Evolutionary conservation across 2,113 vertebrate genomes (phyloP).

Genomic region (Bettongia penicillata): DNA sequence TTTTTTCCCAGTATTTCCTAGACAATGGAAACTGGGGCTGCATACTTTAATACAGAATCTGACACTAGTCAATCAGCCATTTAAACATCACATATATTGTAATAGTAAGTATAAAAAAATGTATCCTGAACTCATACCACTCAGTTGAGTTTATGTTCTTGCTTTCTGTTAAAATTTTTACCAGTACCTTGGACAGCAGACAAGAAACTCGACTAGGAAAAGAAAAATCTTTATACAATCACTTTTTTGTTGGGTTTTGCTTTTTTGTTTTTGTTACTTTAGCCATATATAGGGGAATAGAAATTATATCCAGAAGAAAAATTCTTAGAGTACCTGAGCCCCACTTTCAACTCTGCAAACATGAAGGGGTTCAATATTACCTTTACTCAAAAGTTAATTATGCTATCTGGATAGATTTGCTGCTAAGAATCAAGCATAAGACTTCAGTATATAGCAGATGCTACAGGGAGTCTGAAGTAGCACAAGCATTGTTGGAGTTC

Average conservation of each 20-base stretch:
- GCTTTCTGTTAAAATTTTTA: neutral
- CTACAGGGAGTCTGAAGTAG: neutral
- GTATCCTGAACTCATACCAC: neutral
- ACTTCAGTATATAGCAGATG: neutral
- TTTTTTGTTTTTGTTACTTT: neutral
- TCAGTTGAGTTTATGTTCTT: neutral
- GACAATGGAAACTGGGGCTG: neutral
- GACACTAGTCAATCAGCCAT: neutral
- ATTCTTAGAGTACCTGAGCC: constrained; percentile 12
- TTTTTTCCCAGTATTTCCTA: neutral
- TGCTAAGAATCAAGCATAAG: constrained; percentile 40
- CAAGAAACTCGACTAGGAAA: neutral
- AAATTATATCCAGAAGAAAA: constrained; percentile 21
- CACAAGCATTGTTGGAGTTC: neutral
- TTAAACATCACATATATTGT: neutral
- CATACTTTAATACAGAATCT: neutral
- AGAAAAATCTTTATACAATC: neutral
- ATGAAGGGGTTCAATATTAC: neutral
- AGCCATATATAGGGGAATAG: neutral
- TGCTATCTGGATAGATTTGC: neutral
- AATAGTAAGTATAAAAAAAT: neutral
- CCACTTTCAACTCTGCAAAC: neutral
- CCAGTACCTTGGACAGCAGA: constrained; percentile 4
- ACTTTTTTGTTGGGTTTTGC: neutral
- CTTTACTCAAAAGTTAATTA: neutral